phyloP scores from a whole-genome alignment of 2,797 vertebrate genomes.

The Poeciliopsis gracilis region DNA sequence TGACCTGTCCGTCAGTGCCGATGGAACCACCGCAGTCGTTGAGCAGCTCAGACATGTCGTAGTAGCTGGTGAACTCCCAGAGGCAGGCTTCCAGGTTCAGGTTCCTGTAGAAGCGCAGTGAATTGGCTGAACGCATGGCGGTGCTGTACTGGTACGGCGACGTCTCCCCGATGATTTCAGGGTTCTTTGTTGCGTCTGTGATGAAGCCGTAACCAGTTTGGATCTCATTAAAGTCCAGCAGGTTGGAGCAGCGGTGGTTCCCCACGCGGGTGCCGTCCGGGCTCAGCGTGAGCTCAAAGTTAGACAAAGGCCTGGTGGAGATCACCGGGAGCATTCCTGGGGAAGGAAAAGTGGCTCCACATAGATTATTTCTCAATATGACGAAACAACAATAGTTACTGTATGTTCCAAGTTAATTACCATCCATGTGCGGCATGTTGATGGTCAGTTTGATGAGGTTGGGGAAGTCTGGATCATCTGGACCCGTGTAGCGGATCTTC shows the following conservation, averaged over 20 bases:
- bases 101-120: constrained; percentile 87
- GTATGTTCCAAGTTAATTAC: constrained; percentile 51
- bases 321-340: constrained; percentile 88
- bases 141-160: constrained; percentile 85
- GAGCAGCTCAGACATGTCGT: constrained; percentile 86
- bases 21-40: constrained; percentile 85
- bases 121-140: constrained; percentile 80
- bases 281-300: constrained; percentile 88
- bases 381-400: background rate
- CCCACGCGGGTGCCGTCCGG: constrained; percentile 85
- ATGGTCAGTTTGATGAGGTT: constrained; percentile 86
- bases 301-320: constrained; percentile 84
- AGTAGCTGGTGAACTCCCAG: constrained; percentile 89
- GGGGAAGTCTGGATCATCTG: constrained; percentile 85
- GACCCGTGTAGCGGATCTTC: constrained; percentile 84
- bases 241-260: constrained; percentile 89
- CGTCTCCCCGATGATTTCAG: constrained; percentile 85
- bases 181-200: constrained; percentile 84
- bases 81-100: constrained; percentile 88
- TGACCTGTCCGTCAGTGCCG: constrained; percentile 86
- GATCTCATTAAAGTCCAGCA: constrained; percentile 88
- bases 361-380: background rate
- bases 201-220: constrained; percentile 87
- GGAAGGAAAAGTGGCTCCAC: background rate
- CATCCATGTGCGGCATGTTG: constrained; percentile 88